Evolutionary conservation across 2,113 vertebrate species (phyloP).

Genomic region (Bufo bufo): DNA sequence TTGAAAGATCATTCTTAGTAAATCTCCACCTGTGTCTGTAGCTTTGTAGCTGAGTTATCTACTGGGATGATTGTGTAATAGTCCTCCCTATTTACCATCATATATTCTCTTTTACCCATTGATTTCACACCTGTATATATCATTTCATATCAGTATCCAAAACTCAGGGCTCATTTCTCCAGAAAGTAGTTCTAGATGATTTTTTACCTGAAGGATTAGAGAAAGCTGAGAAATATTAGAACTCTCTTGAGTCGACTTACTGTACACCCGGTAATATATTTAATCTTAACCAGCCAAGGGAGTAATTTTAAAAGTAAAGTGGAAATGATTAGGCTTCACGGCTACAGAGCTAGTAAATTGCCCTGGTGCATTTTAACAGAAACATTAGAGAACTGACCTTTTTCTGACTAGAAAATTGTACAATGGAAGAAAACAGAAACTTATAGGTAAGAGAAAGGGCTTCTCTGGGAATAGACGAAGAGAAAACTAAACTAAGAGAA

Average conservation of each 20-base stretch:
- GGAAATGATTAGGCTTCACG: slow-evolving; percentile 24
- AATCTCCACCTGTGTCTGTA: background rate
- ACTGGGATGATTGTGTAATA: background rate
- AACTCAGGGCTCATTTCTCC: background rate
- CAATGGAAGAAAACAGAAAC: slow-evolving; percentile 15
- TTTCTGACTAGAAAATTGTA: slow-evolving; percentile 7
- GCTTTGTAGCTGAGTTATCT: background rate
- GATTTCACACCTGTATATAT: background rate
- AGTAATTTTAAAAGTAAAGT: slow-evolving; percentile 23
- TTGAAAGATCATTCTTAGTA: no score
- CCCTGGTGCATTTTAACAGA: slow-evolving; percentile 32
- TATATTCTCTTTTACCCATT: background rate
- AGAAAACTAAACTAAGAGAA: background rate
- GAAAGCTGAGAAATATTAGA: background rate
- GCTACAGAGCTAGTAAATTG: background rate
- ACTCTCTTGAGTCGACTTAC: background rate
- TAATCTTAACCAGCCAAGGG: slow-evolving; percentile 29
- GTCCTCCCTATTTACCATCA: background rate
- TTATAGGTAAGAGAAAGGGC: slow-evolving; percentile 18
- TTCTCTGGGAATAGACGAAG: background rate
- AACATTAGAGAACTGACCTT: slow-evolving; percentile 43
- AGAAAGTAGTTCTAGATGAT: background rate
- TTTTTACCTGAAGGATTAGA: slow-evolving; percentile 1
- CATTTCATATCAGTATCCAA: background rate
- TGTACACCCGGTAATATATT: slow-evolving; percentile 35